These are phyloP conservation scores for Arctocebus calabarensis DNA, from an alignment of 2,797 vertebrate genomes.

Conservation along the genomic window DNA sequence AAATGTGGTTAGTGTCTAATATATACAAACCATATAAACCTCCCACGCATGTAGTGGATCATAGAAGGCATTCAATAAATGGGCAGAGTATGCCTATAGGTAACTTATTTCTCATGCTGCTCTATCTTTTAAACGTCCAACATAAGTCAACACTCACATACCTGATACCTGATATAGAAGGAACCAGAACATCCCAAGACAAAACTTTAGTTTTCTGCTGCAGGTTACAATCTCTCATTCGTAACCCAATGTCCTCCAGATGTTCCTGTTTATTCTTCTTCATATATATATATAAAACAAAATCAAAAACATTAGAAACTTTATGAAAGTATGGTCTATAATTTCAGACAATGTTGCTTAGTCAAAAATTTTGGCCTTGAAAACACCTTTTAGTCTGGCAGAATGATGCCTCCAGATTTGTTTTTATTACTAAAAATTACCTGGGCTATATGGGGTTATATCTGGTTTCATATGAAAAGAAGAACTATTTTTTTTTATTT, in stretches of 20 bases:
- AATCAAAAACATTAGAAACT: constrained; percentile 57
- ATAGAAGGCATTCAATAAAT: neutral
- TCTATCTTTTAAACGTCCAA: neutral
- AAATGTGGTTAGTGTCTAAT: neutral
- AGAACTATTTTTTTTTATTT: too few species aligned
- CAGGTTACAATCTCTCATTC: neutral
- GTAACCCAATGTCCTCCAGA: neutral
- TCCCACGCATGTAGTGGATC: neutral
- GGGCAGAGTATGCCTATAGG: neutral
- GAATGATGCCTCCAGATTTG: too few species aligned
- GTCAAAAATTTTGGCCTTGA: constrained; percentile 50
- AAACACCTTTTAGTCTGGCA: neutral
- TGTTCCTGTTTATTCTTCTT: constrained; percentile 42
- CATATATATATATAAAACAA: neutral
- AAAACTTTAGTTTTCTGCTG: neutral
- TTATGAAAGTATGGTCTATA: neutral
- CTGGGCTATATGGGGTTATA: too few species aligned
- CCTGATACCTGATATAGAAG: neutral
- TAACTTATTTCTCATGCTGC: neutral
- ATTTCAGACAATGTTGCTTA: constrained; percentile 70
- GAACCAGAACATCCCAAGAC: neutral
- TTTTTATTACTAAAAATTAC: too few species aligned
- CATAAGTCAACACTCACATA: neutral
- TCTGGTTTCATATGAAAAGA: too few species aligned
- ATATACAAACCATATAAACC: neutral